Conservation (phyloP, 2,113 vertebrate species). For the Sinocyclocheilus rhinocerous region DNA sequence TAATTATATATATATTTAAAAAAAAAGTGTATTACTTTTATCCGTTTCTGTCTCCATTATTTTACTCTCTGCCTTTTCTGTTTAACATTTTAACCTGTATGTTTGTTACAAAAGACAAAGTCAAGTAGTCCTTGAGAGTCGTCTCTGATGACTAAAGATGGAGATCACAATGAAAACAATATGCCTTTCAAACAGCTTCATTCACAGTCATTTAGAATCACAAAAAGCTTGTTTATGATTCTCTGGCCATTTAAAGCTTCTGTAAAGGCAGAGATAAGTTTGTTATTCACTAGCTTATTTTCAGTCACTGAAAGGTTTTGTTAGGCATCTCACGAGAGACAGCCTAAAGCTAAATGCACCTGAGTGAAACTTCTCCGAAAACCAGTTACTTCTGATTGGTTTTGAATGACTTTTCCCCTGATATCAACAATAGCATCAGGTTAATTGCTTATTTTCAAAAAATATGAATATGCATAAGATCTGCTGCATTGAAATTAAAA, state of each 20-base stretch:
- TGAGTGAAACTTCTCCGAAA: conserved; percentile 19
- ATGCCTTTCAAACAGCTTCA: background rate
- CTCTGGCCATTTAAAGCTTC: conserved; percentile 19
- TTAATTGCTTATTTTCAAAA: conserved; percentile 37
- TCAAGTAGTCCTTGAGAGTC: conserved; percentile 34
- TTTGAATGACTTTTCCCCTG: conserved; percentile 52
- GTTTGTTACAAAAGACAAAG: conserved; percentile 32
- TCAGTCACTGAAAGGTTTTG: conserved; percentile 21
- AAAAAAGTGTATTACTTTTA: background rate
- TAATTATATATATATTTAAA: too few relatives aligned
- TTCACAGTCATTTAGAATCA: conserved; percentile 14
- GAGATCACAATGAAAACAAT: conserved; percentile 30
- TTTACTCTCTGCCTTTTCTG: background rate
- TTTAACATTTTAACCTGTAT: conserved; percentile 16
- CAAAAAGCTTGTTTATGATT: conserved; percentile 37
- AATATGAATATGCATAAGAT: conserved; percentile 39
- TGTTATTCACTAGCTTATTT: conserved; percentile 29
- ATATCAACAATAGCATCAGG: conserved; percentile 55
- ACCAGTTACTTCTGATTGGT: conserved; percentile 43
- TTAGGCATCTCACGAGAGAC: conserved; percentile 3
- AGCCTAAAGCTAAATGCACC: background rate
- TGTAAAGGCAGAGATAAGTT: conserved; percentile 31
- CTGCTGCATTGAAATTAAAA: conserved; percentile 22
- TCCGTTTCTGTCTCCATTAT: background rate
- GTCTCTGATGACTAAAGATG: conserved; percentile 12